These are phyloP conservation scores for Drosophila bunnanda DNA, from an alignment of 2,888 invertebrate genomes.

Conservation along the genomic window DNA sequence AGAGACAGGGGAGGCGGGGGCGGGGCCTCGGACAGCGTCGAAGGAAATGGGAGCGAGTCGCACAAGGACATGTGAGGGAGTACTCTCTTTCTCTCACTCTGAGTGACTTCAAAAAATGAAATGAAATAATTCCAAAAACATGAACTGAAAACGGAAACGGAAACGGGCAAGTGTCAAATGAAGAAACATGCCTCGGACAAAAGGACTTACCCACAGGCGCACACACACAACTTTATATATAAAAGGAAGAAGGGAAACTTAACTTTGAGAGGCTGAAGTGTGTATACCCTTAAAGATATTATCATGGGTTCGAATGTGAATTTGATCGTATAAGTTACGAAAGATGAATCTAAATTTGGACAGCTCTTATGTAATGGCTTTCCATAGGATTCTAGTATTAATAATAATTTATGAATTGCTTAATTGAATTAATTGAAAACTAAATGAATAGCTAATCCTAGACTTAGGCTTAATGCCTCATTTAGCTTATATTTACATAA, in stretches of 20 bases:
- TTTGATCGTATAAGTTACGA: too few species aligned
- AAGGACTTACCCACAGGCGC: conserved; percentile 33
- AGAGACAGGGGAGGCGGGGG: conserved; percentile 32
- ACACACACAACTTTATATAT: not conserved
- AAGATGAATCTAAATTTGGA: too few species aligned
- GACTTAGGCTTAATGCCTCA: too few species aligned
- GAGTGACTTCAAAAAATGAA: conserved; percentile 64
- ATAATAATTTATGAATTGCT: too few species aligned
- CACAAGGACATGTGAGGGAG: conserved; percentile 32
- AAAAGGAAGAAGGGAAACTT: not conserved
- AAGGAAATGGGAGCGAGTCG: conserved; percentile 14
- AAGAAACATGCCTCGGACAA: conserved; percentile 58
- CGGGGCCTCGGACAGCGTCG: not conserved
- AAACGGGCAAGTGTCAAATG: conserved; percentile 73
- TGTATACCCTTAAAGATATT: too few species aligned
- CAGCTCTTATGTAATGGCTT: too few species aligned
- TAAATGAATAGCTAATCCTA: too few species aligned
- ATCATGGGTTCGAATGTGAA: too few species aligned
- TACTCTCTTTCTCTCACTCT: conserved; percentile 17
- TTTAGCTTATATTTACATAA: too few species aligned
- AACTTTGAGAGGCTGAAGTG: too few species aligned
- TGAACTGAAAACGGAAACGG: conserved; percentile 75
- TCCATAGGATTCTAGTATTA: too few species aligned
- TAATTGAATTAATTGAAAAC: too few species aligned
- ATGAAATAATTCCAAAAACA: conserved; percentile 79